phyloP scores from a whole-genome alignment of 2,113 vertebrate genomes.

The Poecile atricapillus region DNA sequence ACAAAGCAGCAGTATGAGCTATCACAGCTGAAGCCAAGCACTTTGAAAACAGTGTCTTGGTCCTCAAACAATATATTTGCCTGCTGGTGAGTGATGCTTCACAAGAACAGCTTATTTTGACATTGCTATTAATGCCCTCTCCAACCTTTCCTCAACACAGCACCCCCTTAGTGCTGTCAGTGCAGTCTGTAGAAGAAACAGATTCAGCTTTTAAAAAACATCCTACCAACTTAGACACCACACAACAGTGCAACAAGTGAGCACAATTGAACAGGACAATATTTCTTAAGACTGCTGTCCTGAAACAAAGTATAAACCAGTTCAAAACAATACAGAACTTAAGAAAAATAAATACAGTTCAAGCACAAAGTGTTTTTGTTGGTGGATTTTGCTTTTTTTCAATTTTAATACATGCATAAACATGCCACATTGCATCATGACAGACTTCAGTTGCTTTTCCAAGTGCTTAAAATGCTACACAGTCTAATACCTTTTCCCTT shows the following conservation, averaged over 20 bases:
- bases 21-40: not conserved
- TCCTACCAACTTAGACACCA: not conserved
- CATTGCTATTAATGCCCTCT: not conserved
- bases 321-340: not conserved
- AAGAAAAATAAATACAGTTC: not conserved
- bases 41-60: not conserved
- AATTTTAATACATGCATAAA: not conserved
- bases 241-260: not conserved
- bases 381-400: not conserved
- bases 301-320: not conserved
- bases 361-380: not conserved
- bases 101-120: not conserved
- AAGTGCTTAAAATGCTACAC: not conserved
- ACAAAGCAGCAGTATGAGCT: not conserved
- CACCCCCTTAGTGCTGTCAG: not conserved
- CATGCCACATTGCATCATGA: not conserved
- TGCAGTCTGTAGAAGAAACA: not conserved
- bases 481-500: not conserved
- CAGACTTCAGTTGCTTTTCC: not conserved
- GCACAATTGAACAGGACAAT: not conserved
- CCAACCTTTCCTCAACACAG: not conserved
- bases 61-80: not conserved
- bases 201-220: not conserved
- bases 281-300: not conserved
- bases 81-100: not conserved